Percentiles rank a stretch among this genome's conserved stretches.
phyloP scores from a whole-genome alignment of 2,888 invertebrate species.

The Periphyllus acericola region DNA sequence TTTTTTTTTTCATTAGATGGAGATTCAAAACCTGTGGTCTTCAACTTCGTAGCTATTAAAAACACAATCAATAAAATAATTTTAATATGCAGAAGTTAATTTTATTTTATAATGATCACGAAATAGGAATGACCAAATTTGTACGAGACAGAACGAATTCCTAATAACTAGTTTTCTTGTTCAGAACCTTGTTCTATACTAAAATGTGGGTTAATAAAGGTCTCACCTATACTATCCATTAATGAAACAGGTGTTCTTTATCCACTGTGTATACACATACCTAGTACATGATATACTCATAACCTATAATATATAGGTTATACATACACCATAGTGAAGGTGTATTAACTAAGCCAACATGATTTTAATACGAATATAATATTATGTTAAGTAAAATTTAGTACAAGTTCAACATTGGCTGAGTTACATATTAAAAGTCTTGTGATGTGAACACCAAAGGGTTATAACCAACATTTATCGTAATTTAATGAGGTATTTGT shows the following conservation, averaged over 20 bases:
- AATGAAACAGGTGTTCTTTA: slow-evolving; percentile 19
- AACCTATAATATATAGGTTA: background rate
- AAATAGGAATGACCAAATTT: too few relatives aligned
- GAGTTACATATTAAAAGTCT: background rate
- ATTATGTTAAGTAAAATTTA: background rate
- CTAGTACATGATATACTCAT: background rate
- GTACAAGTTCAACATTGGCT: background rate
- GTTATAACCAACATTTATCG: background rate
- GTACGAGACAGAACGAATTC: background rate
- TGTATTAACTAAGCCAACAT: background rate
- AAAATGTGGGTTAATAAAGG: background rate
- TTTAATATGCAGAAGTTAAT: too few relatives aligned
- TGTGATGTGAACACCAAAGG: background rate
- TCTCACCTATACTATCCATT: background rate
- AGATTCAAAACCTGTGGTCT: too few relatives aligned
- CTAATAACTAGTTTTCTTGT: background rate
- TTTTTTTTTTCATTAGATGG: too few relatives aligned
- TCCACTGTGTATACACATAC: background rate
- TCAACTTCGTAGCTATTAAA: too few relatives aligned
- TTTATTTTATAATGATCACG: too few relatives aligned
- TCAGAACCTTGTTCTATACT: background rate
- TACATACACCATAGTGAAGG: background rate
- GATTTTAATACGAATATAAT: background rate
- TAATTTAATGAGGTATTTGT: too few relatives aligned
- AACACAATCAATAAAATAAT: too few relatives aligned